phyloP scores from a whole-genome alignment of 1,140 invertebrate species.

The Cydia strobilella region DNA sequence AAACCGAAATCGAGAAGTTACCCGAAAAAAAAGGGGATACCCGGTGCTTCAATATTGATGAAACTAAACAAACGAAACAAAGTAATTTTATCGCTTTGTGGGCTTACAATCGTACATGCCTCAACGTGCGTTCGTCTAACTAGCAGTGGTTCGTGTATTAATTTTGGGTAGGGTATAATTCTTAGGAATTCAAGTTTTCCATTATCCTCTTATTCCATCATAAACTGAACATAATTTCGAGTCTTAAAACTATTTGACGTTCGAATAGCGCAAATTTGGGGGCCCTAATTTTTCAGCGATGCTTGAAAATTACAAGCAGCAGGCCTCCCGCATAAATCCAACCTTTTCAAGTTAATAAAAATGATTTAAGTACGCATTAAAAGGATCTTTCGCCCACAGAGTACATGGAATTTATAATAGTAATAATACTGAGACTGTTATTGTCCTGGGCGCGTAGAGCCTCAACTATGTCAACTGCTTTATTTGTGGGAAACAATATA shows the following conservation, averaged over 20 bases:
- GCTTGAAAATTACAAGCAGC: constrained; percentile 57
- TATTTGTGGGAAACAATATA: constrained; percentile 1
- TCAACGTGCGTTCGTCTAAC: neutral
- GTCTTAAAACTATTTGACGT: constrained; percentile 26
- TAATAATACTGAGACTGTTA: constrained; percentile 54
- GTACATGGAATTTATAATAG: constrained; percentile 66
- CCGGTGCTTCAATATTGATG: constrained; percentile 7
- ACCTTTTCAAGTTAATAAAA: constrained; percentile 75
- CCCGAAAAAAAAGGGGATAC: neutral
- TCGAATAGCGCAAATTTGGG: constrained; percentile 30
- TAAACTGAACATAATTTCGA: constrained; percentile 20
- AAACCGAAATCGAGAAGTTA: neutral
- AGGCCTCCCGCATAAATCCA: constrained; percentile 60
- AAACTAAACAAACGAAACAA: constrained; percentile 20
- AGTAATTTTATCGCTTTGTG: neutral
- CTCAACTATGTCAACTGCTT: constrained; percentile 12
- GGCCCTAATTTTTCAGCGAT: constrained; percentile 42
- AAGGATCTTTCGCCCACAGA: constrained; percentile 61
- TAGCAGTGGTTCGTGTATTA: neutral
- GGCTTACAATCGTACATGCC: neutral
- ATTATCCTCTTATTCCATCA: constrained; percentile 27
- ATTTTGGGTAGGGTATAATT: constrained; percentile 13
- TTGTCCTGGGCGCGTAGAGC: constrained; percentile 51
- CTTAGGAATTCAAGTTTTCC: constrained; percentile 4
- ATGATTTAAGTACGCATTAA: constrained; percentile 72